Base-by-base conservation (phyloP, 2,113 vertebrate species). In the Lynx canadensis region DNA sequence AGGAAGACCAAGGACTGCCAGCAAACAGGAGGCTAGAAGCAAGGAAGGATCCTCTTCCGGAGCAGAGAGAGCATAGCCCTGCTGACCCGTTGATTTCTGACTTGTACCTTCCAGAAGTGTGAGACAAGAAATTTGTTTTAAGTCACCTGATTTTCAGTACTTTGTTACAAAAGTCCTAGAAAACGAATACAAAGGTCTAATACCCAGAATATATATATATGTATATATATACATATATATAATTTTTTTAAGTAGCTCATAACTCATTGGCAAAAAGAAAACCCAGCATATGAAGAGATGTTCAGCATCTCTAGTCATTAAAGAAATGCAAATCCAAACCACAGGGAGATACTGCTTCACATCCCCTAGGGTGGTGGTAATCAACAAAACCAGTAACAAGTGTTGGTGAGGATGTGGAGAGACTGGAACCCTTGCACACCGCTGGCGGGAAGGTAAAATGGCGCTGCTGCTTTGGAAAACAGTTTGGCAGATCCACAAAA, bases 181-280 rank as follows among this genome's bases (percentile, higher is more conserved):
- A 71, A 63, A 89, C 13, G 23, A 73, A 89, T 19, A 81, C 12
- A 82, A 55, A 55, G 31, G 25, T 89, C 41, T 74, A 33, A 14
- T 57, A 76, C 36, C 38, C 78, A 48, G 78, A 41, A 87, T n/a
- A 55, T n/a, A 41, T 6, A 41, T 41, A 45, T 7, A 45, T 7
- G 1, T 0, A 7, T 7, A 45, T 45, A 7, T 7, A 7, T 7
- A 45, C 1, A 7, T 7, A 45, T 7, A 45, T 45, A 7, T 45
- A 45, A 45, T 45, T 45, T 45, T 45, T 45, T 45, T 45, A 45
- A 45, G 41, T 45, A 45, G 41, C n/a, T 69, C 63, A 41, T 19
- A 86, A 38, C 36, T 95, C 74, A 87, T 41, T 33, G 76, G 73
- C 15, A 63, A 65, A 95, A 81, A 74, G 52, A 81, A 52, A 95